Base-by-base conservation (phyloP, 1,140 invertebrate species). In the Microvelia longipes region DNA sequence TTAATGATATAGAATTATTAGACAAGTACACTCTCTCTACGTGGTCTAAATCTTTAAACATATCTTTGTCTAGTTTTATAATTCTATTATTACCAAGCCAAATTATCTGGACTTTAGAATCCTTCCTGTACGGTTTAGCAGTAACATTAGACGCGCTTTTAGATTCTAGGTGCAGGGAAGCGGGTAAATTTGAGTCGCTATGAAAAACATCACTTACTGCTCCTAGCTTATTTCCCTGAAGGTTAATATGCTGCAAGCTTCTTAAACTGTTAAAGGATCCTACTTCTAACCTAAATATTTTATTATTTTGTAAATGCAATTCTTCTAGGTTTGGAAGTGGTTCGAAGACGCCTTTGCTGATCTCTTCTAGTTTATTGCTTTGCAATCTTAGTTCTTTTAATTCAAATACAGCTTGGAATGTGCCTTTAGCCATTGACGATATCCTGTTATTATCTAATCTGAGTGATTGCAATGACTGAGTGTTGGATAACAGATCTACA, bases 381-480 rank as follows among this genome's bases (percentile, higher is more conserved):
- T 94, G 91, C 35, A 95, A 79, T 62, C 92, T 83, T 24, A 95
- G 85, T 81, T 94, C 92, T 66, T 87, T 84, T 61, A 95, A 78
- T 72, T 87, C 85, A 62, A 84, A 81, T 68, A 90, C 82, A 76
- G 87, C 88, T 71, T 86, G 80, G 77, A 96, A 95, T 72, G 90
- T 87, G 27, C 88, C 88, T 11, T 87, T 85, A 74, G 90, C 85
- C 67, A 98, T 79, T 74, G 90, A 87, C 2, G 83, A 83, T 62
- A 98, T 90, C 78, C 87, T 86, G 81, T 98, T 98, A 74, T 92
- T 90, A 81, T 96, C 93, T 74, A 98, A 79, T 72, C 91, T 96
- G 35, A 98, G 80, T 1, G 90, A 90, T 2, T 88, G 87, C 15
- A 95, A 82, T 75, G 88, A 88, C 63, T 82, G 81, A 76, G 89